phyloP scores from a whole-genome alignment of 2,888 invertebrate species.

The Kuschelorhynchus macadamiae region DNA sequence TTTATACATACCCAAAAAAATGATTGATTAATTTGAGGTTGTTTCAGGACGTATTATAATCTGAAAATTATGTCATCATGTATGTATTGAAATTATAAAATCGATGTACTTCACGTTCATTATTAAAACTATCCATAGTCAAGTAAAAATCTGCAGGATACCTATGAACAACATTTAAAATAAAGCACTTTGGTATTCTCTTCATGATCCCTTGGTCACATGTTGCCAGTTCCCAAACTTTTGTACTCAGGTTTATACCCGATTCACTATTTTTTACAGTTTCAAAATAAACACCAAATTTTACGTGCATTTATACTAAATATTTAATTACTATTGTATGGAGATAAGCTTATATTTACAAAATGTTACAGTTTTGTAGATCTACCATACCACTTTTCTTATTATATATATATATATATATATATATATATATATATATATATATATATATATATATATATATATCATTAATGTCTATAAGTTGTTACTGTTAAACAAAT shows the following conservation, averaged over 20 bases:
- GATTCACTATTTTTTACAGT: slow-evolving; percentile 63
- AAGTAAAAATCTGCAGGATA: slow-evolving; percentile 69
- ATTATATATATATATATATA: background rate
- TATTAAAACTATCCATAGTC: slow-evolving; percentile 58
- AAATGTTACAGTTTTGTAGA: slow-evolving; percentile 44
- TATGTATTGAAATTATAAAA: too few species aligned
- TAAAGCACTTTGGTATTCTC: slow-evolving; percentile 68
- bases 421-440: too few species aligned
- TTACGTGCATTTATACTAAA: slow-evolving; percentile 64
- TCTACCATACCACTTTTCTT: slow-evolving; percentile 28
- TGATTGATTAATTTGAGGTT: too few species aligned
- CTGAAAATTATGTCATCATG: too few species aligned
- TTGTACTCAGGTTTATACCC: slow-evolving; percentile 65
- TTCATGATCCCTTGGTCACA: slow-evolving; percentile 66
- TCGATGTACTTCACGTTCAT: slow-evolving; percentile 27
- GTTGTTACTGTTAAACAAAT: too few species aligned
- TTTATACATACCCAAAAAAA: too few species aligned
- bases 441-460: background rate
- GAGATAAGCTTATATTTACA: slow-evolving; percentile 65
- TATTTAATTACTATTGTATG: slow-evolving; percentile 64
- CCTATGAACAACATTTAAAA: slow-evolving; percentile 65
- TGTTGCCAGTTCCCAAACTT: slow-evolving; percentile 65
- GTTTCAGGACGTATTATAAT: too few species aligned
- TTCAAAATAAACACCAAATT: slow-evolving; percentile 63
- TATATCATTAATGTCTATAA: too few species aligned